phyloP scores from a whole-genome alignment of 2,888 invertebrate genomes.

The Hemistola chrysoprasaria region DNA sequence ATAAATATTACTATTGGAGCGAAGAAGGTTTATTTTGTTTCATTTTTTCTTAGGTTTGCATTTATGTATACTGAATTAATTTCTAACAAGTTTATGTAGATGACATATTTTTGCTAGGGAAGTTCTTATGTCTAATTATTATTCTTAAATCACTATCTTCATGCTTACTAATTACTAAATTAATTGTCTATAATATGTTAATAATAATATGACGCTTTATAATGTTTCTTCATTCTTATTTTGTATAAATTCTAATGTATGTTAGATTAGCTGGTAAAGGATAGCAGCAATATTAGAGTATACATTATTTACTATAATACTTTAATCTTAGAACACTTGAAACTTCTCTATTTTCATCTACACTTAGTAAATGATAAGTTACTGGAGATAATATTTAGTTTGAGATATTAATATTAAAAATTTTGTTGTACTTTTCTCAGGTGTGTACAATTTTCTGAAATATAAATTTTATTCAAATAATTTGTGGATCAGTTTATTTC shows the following conservation, averaged over 20 bases:
- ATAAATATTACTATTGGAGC: conserved; percentile 76
- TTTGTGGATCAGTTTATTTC: conserved; percentile 51
- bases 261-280: conserved; percentile 51
- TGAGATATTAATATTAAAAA: conserved; percentile 56
- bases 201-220: conserved; percentile 29
- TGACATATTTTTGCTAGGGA: conserved; percentile 35
- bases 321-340: conserved; percentile 40
- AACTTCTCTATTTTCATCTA: conserved; percentile 69
- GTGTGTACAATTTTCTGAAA: conserved; percentile 81
- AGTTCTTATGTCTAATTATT: conserved; percentile 40
- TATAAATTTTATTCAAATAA: conserved; percentile 78
- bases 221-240: conserved; percentile 39
- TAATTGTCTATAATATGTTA: conserved; percentile 48
- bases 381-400: conserved; percentile 59
- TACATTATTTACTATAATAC: conserved; percentile 57
- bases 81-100: conserved; percentile 42
- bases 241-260: conserved; percentile 41
- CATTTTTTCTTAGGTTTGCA: conserved; percentile 57
- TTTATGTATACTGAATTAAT: conserved; percentile 55
- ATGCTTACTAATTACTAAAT: conserved; percentile 44
- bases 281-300: conserved; percentile 58
- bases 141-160: conserved; percentile 40
- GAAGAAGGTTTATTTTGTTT: conserved; percentile 72
- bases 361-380: conserved; percentile 60
- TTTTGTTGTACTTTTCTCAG: conserved; percentile 78